Evolutionary conservation across 64 coral and sea anemone species (phyloP).

Genomic region (Dendronephthya gigantea): DNA sequence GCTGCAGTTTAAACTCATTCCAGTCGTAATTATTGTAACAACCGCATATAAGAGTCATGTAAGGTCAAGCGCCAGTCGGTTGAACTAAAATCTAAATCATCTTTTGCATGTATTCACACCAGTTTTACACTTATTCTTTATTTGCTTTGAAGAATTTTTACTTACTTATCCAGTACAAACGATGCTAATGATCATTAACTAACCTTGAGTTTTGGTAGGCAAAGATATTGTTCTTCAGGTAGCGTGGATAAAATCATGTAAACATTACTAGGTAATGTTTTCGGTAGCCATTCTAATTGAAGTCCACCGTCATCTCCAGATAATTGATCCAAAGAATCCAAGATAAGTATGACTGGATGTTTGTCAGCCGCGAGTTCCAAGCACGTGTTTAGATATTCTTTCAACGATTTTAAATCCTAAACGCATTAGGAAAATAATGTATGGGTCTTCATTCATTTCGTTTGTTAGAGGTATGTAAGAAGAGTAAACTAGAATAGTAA

Average conservation of each 20-base stretch:
- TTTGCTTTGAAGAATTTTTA: too few relatives aligned
- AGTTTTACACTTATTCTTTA: too few relatives aligned
- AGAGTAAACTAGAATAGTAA: too few relatives aligned
- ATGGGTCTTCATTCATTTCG: too few relatives aligned
- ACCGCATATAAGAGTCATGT: too few relatives aligned
- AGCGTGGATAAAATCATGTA: constrained; percentile 51
- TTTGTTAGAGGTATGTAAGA: too few relatives aligned
- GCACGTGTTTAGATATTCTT: neutral
- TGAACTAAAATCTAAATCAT: too few relatives aligned
- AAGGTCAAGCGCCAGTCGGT: too few relatives aligned
- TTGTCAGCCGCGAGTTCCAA: neutral
- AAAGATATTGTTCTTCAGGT: constrained; percentile 43
- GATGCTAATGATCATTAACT: neutral
- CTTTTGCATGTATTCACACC: too few relatives aligned
- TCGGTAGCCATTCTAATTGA: constrained; percentile 57
- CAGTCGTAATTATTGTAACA: too few relatives aligned
- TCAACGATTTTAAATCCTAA: constrained; percentile 15
- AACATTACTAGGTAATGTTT: constrained; percentile 27
- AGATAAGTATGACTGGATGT: constrained; percentile 35
- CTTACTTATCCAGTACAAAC: too few relatives aligned
- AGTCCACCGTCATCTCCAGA: constrained; percentile 39
- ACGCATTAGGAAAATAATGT: neutral
- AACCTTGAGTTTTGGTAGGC: constrained; percentile 54
- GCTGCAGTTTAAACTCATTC: too few relatives aligned
- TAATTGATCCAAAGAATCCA: constrained; percentile 66